Evolutionary conservation across 1,140 invertebrate species (phyloP).

Genomic region (Drosophila elegans): DNA sequence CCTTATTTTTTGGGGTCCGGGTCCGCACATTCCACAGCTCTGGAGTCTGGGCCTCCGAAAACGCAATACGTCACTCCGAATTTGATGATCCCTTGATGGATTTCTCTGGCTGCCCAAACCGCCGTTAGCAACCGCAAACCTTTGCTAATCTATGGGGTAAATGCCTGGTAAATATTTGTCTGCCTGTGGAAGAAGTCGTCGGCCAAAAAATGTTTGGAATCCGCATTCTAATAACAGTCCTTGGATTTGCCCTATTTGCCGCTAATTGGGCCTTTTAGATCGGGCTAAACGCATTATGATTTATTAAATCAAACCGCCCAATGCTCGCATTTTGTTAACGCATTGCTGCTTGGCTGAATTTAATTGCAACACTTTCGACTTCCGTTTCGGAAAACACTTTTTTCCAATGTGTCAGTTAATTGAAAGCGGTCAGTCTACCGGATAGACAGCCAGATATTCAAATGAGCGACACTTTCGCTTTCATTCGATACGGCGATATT

Average conservation of each 20-base stretch:
- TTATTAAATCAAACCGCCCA: constrained; percentile 51
- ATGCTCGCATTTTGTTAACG: constrained; percentile 24
- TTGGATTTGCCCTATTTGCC: constrained; percentile 64
- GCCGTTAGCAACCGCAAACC: constrained; percentile 66
- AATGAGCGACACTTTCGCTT: constrained; percentile 66
- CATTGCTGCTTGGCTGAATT: constrained; percentile 59
- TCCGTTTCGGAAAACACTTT: constrained; percentile 57
- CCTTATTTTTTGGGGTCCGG: constrained; percentile 45
- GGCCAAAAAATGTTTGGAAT: constrained; percentile 65
- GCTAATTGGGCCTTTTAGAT: constrained; percentile 73
- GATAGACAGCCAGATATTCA: constrained; percentile 40
- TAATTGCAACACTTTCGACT: constrained; percentile 78
- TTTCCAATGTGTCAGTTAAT: constrained; percentile 39
- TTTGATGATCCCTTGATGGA: constrained; percentile 81
- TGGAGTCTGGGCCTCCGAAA: constrained; percentile 26
- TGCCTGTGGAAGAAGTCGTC: constrained; percentile 9
- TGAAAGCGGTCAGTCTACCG: constrained; percentile 63
- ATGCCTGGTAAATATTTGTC: constrained; percentile 63
- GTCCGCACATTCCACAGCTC: constrained; percentile 46
- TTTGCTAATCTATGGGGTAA: constrained; percentile 70
- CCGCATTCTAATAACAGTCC: constrained; percentile 54
- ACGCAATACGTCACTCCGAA: constrained; percentile 69
- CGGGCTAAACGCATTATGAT: constrained; percentile 58
- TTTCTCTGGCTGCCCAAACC: constrained; percentile 54
- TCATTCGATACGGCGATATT: constrained; percentile 20